Evolutionary conservation across 1,140 invertebrate genomes (phyloP).

Genomic region (Ceratosolen solmsi): DNA sequence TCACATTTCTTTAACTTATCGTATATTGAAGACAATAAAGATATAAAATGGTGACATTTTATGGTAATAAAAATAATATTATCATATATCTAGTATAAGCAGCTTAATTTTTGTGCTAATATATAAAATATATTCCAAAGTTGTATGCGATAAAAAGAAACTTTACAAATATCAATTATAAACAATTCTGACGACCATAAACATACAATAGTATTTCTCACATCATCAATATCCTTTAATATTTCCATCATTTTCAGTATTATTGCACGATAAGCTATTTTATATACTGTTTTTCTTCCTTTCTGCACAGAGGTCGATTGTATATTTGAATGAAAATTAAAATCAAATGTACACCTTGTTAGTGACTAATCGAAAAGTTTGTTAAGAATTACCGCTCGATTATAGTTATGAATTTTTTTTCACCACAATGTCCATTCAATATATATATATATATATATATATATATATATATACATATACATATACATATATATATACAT

Average conservation of each 20-base stretch:
- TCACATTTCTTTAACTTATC: neutral
- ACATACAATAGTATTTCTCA: neutral
- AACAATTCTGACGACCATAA: conserved; percentile 24
- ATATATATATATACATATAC: conserved; percentile 13
- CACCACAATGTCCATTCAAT: conserved; percentile 1
- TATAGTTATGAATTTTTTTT: conserved; percentile 17
- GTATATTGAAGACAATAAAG: neutral
- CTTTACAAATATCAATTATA: conserved; percentile 51
- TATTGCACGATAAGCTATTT: conserved; percentile 10
- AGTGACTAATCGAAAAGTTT: neutral
- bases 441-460: conserved; percentile 12
- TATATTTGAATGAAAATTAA: neutral
- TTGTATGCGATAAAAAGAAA: conserved; percentile 17
- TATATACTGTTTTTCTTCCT: neutral
- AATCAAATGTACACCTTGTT: neutral
- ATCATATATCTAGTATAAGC: neutral
- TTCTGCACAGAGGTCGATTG: neutral
- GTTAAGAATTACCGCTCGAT: neutral
- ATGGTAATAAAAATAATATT: conserved; percentile 2
- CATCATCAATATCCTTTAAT: neutral
- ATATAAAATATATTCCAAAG: conserved; percentile 13
- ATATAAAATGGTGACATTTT: neutral
- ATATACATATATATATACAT: conserved; percentile 25
- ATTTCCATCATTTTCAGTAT: neutral
- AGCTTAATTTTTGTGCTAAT: neutral